Percentiles rank a stretch among this genome's conserved stretches.
Conservation (phyloP, 1,140 invertebrate genomes). For the Adoxophyes honmai region DNA sequence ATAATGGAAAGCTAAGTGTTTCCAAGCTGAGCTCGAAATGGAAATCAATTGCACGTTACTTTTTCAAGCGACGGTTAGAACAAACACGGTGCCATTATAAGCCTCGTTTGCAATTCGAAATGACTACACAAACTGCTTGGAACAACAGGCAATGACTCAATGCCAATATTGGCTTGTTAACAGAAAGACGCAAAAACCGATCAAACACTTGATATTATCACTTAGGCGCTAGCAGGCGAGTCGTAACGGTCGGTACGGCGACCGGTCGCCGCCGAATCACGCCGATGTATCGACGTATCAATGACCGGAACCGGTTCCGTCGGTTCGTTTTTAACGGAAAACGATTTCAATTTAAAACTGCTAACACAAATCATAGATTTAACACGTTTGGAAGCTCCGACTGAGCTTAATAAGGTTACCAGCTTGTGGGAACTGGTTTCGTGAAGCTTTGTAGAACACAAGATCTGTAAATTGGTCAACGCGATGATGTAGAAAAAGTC, state of each 20-base stretch:
- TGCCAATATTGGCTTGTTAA: conserved; percentile 27
- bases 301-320: conserved; percentile 40
- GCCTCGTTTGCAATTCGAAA: neutral
- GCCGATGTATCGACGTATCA: conserved; percentile 31
- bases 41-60: conserved; percentile 3
- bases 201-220: conserved; percentile 35
- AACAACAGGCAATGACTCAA: conserved; percentile 18
- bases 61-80: conserved; percentile 1
- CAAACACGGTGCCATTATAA: neutral
- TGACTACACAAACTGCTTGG: no score
- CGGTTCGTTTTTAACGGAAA: conserved; percentile 20
- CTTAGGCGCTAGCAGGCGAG: conserved; percentile 31
- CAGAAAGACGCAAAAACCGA: conserved; percentile 34
- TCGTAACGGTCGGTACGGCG: conserved; percentile 43
- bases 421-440: conserved; percentile 25
- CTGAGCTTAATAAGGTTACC: conserved; percentile 15
- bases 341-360: conserved; percentile 26
- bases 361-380: conserved; percentile 29
- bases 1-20: conserved; percentile 33
- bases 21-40: neutral
- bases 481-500: conserved; percentile 31
- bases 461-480: conserved; percentile 25
- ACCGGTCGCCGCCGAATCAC: conserved; percentile 40
- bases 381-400: conserved; percentile 24
- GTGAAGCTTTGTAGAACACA: conserved; percentile 27